Evolutionary conservation across 2,113 vertebrate species (phyloP), one percentile per base, ranked within the genome.

Genomic region (Tympanuchus pallidicinctus): DNA sequence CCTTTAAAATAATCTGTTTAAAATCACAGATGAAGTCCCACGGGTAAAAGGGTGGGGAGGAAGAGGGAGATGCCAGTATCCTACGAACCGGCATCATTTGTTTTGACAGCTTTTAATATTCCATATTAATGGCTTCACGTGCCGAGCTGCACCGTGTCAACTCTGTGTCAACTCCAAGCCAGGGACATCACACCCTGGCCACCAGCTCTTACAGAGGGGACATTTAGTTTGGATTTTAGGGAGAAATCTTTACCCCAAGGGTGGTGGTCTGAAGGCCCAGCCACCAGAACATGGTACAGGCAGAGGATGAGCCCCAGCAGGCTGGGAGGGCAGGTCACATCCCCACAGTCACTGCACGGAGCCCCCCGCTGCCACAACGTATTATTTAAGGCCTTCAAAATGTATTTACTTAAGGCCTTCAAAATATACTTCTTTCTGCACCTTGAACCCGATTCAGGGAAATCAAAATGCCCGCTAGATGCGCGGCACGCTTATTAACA

Each of bases 81-180:
- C 92, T 73, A 17, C 82, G 22, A 11, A 40, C 40, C 84, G 79
- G 77, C 93, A 91, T 56, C 82, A 28, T 84, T 65, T 97, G 96
- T 95, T 95, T 95, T 57, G 91, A 96, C 94, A 96, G 95, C 80
- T 92, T 95, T 54, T 40, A 38, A 60, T 92, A 82, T 92, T 93
- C 93, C 90, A 3, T 16, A 63, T 64, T 34, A 82, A 90, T 36
- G 27, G 82, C 36, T 21, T 40, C 96, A 94, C 34, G 43, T 94
- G 92, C 81, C 56, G 34, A 8, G 66, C 92, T 72, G 48, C 50
- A 8, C 57, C 25, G 28, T 4, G 36, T 73, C 38, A 38, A 38
- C 42, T 71, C 45, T 80, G 79, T 45, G 73, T 70, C 91, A 76
- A 85, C 94, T 72, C 19, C 36, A 15, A 25, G 34, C 56, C 1